These are phyloP conservation scores for Sialis lutaria DNA, from an alignment of 2,888 invertebrate species.

Conservation along the genomic window DNA sequence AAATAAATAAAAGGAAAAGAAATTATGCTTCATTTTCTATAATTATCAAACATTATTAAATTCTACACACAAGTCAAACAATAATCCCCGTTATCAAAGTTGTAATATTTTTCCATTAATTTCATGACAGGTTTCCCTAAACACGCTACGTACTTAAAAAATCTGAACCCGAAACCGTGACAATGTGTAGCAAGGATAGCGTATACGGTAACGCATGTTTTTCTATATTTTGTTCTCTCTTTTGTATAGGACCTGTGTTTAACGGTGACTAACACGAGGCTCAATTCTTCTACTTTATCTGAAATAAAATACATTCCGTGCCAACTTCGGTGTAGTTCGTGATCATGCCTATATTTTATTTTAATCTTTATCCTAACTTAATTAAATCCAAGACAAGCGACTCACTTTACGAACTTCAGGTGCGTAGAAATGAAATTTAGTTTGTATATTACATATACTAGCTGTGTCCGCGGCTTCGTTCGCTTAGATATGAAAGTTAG, in stretches of 20 bases:
- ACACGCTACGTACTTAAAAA: conserved; percentile 1
- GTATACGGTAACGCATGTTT: neutral
- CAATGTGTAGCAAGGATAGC: no score
- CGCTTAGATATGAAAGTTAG: no score
- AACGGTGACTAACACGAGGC: neutral
- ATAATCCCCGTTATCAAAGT: neutral
- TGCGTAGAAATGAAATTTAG: neutral
- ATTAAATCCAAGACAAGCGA: conserved; percentile 22
- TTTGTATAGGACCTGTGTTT: neutral
- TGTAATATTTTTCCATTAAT: conserved; percentile 4
- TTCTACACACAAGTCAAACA: no score
- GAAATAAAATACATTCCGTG: conserved; percentile 4
- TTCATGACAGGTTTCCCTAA: conserved; percentile 2
- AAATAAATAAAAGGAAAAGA: no score
- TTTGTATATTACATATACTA: neutral
- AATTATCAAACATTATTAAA: no score
- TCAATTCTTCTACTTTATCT: conserved; percentile 1
- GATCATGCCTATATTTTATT: conserved; percentile 23
- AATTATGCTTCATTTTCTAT: no score
- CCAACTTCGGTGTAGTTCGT: conserved; percentile 4
- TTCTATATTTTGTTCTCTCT: neutral
- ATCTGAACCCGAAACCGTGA: no score
- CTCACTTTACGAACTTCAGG: neutral
- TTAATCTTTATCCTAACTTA: conserved; percentile 26
- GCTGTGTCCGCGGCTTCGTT: no score